Percentiles rank a stretch among this genome's conserved stretches.
Conservation (phyloP, 2,888 invertebrate species). For the Drosophila neonasuta region DNA sequence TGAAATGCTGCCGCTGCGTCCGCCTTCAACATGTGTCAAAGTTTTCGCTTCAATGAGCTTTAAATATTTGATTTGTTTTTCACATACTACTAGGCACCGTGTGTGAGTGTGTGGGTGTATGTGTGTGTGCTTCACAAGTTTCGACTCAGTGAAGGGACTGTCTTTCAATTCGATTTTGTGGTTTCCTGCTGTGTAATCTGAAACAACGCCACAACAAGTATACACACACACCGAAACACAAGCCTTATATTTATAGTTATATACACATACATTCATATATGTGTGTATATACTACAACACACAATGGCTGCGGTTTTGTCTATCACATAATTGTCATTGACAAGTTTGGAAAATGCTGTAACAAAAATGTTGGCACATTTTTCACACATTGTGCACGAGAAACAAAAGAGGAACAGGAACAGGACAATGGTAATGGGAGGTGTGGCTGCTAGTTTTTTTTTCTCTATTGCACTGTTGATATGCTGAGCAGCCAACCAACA, state of each 20-base stretch:
- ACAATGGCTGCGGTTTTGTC: conserved; percentile 36
- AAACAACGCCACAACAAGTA: conserved; percentile 42
- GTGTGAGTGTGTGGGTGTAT: conserved; percentile 8
- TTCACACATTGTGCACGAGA: conserved; percentile 35
- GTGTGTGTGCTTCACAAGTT: conserved; percentile 42
- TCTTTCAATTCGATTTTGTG: conserved; percentile 61
- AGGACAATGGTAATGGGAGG: conserved; percentile 6
- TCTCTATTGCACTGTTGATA: conserved; percentile 10
- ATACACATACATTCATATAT: conserved; percentile 6
- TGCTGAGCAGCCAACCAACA: conserved; percentile 28
- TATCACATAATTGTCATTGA: conserved; percentile 57
- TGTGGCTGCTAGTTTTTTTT: not conserved
- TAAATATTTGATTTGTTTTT: conserved; percentile 77
- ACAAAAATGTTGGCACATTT: conserved; percentile 45
- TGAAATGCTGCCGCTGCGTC: conserved; percentile 37
- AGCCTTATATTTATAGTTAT: not conserved
- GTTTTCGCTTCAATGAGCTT: conserved; percentile 76
- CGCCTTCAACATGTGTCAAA: conserved; percentile 71
- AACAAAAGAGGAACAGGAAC: not conserved
- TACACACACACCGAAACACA: conserved; percentile 16
- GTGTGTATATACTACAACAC: not conserved
- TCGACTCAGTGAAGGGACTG: conserved; percentile 28
- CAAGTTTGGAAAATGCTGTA: conserved; percentile 49
- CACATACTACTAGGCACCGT: conserved; percentile 23
- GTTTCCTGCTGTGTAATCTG: conserved; percentile 58